A percentile compares a stretch with the other conserved stretches of the same genome.
phyloP scores from a whole-genome alignment of 2,888 invertebrate species.

The Amorpha juglandis region DNA sequence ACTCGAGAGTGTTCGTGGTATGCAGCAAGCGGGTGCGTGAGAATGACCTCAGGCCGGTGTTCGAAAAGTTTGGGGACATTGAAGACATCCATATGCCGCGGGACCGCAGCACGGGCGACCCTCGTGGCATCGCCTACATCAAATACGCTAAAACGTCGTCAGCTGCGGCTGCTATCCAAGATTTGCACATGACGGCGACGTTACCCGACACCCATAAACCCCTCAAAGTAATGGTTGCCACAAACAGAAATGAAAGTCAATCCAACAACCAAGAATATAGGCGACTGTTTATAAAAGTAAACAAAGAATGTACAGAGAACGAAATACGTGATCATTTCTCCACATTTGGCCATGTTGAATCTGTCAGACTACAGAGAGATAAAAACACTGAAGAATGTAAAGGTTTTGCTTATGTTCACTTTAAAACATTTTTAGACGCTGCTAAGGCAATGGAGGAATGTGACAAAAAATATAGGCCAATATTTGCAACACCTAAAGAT shows the following conservation, averaged over 20 bases:
- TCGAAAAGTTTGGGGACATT: slow-evolving; percentile 91
- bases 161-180: slow-evolving; percentile 94
- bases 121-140: slow-evolving; percentile 96
- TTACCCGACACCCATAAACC: slow-evolving; percentile 90
- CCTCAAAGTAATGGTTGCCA: slow-evolving; percentile 95
- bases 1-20: slow-evolving; percentile 95
- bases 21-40: slow-evolving; percentile 89
- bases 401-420: slow-evolving; percentile 96
- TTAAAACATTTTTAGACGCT: slow-evolving; percentile 90
- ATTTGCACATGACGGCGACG: slow-evolving; percentile 91
- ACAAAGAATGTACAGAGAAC: slow-evolving; percentile 90
- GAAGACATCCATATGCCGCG: slow-evolving; percentile 95
- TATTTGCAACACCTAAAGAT: slow-evolving; percentile 94
- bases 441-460: slow-evolving; percentile 95
- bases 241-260: slow-evolving; percentile 70
- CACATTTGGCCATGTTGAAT: slow-evolving; percentile 93
- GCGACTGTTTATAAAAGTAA: slow-evolving; percentile 93
- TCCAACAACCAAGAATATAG: slow-evolving; percentile 72
- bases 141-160: slow-evolving; percentile 96
- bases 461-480: slow-evolving; percentile 92
- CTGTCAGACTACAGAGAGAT: slow-evolving; percentile 91
- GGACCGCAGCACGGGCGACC: slow-evolving; percentile 91
- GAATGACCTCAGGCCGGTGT: slow-evolving; percentile 90
- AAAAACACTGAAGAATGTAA: slow-evolving; percentile 90
- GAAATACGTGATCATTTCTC: slow-evolving; percentile 92